These are phyloP conservation scores for Eristalinus sepulchralis DNA, from an alignment of 2,888 invertebrate genomes.

Conservation along the genomic window DNA sequence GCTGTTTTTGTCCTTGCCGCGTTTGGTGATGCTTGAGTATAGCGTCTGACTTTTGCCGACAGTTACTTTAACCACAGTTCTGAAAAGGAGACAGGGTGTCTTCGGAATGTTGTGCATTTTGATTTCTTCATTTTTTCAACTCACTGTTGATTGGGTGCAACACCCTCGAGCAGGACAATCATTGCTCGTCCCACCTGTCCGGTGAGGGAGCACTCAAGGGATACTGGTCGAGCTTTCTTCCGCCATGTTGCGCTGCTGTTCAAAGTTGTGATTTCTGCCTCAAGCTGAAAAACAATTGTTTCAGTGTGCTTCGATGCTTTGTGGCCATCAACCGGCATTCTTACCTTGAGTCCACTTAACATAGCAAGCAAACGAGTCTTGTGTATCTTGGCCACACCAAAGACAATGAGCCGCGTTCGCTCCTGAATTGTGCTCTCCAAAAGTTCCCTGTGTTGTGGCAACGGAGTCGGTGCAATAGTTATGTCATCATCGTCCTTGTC, in stretches of 20 bases:
- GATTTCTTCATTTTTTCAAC: conserved; percentile 73
- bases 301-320: not conserved
- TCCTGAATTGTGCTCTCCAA: conserved; percentile 82
- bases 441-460: conserved; percentile 78
- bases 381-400: conserved; percentile 93
- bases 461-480: conserved; percentile 79
- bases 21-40: conserved; percentile 91
- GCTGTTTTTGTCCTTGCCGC: conserved; percentile 89
- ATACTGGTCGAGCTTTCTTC: conserved; percentile 88
- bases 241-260: conserved; percentile 95
- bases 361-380: conserved; percentile 93
- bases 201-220: conserved; percentile 89
- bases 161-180: conserved; percentile 95
- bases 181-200: conserved; percentile 95
- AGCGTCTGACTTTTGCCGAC: conserved; percentile 96
- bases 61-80: conserved; percentile 95
- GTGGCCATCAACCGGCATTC: not conserved
- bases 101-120: not conserved
- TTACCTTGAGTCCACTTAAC: conserved; percentile 91
- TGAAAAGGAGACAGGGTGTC: conserved; percentile 76
- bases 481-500: conserved; percentile 82
- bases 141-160: conserved; percentile 93
- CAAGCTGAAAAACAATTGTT: conserved; percentile 81
- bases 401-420: conserved; percentile 89
- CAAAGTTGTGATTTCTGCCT: conserved; percentile 95